phyloP scores from a whole-genome alignment of 1,140 invertebrate species.

The Pissodes strobi region DNA sequence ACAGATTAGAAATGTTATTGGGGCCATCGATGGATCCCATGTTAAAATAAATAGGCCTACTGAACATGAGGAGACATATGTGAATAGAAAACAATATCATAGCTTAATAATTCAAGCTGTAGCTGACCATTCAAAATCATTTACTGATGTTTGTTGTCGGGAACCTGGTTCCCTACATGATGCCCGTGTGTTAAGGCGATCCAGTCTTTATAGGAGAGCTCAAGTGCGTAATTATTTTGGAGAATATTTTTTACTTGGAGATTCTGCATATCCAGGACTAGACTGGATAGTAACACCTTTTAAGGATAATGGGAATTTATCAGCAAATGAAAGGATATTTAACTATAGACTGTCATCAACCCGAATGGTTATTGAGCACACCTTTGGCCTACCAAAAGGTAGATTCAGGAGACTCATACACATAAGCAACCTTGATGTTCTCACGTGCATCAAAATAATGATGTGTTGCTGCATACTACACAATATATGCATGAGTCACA shows the following conservation, averaged over 20 bases:
- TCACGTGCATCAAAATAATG: too few species aligned
- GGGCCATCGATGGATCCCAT: conserved; percentile 20
- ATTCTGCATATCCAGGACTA: conserved; percentile 26
- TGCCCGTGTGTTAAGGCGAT: conserved; percentile 15
- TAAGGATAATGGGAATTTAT: conserved; percentile 27
- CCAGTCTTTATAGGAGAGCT: conserved; percentile 21
- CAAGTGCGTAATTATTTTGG: conserved; percentile 7
- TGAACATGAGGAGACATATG: conserved; percentile 16
- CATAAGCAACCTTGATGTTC: too few species aligned
- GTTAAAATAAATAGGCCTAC: conserved; percentile 19
- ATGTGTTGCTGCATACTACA: too few species aligned
- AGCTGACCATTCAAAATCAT: conserved; percentile 14
- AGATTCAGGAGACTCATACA: too few species aligned
- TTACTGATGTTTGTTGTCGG: conserved; percentile 23
- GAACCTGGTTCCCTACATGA: conserved; percentile 31
- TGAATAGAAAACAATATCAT: conserved; percentile 18
- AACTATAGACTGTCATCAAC: too few species aligned
- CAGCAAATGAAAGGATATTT: conserved; percentile 19
- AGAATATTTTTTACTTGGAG: conserved; percentile 19
- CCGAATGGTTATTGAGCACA: conserved; percentile 11
- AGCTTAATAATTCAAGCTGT: too few species aligned
- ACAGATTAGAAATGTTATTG: too few species aligned
- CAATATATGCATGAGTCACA: too few species aligned
- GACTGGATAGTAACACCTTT: conserved; percentile 27
- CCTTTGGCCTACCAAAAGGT: too few species aligned